Evolutionary conservation across 2,797 vertebrate genomes (phyloP).

Genomic region (Lacerta bilineata): DNA sequence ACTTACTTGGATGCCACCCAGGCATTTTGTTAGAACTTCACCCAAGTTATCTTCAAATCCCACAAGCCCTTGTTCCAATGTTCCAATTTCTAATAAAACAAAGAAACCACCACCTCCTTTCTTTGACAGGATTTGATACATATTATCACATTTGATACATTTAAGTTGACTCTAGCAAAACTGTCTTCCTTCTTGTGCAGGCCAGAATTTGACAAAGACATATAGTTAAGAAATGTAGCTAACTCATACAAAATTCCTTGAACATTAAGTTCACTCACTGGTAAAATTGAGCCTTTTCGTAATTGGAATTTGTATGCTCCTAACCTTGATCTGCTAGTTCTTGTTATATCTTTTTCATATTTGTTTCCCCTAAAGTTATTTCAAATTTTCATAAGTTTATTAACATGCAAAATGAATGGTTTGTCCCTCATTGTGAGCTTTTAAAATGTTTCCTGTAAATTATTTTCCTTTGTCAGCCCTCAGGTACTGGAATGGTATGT

Average conservation of each 20-base stretch:
- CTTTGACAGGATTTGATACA: not conserved
- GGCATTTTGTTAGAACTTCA: not conserved
- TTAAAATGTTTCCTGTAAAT: not conserved
- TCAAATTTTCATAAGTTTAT: not conserved
- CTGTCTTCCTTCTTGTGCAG: not conserved
- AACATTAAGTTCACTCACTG: not conserved
- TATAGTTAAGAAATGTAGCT: not conserved
- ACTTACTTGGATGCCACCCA: too few relatives aligned
- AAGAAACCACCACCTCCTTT: not conserved
- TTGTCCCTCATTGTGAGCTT: not conserved
- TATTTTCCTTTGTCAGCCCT: not conserved
- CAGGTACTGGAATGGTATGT: not conserved
- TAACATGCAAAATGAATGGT: not conserved
- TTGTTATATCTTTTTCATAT: not conserved
- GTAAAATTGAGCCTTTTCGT: not conserved
- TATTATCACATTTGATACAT: not conserved
- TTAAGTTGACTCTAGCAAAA: not conserved
- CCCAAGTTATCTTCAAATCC: not conserved
- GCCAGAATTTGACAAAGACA: not conserved
- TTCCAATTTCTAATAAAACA: not conserved
- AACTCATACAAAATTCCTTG: not conserved
- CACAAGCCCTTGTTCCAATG: constrained; percentile 1
- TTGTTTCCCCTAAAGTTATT: not conserved
- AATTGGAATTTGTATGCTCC: not conserved
- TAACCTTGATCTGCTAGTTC: not conserved